These are phyloP conservation scores for Gambusia holbrooki DNA, from an alignment of 2,113 vertebrate genomes.

Conservation along the genomic window DNA sequence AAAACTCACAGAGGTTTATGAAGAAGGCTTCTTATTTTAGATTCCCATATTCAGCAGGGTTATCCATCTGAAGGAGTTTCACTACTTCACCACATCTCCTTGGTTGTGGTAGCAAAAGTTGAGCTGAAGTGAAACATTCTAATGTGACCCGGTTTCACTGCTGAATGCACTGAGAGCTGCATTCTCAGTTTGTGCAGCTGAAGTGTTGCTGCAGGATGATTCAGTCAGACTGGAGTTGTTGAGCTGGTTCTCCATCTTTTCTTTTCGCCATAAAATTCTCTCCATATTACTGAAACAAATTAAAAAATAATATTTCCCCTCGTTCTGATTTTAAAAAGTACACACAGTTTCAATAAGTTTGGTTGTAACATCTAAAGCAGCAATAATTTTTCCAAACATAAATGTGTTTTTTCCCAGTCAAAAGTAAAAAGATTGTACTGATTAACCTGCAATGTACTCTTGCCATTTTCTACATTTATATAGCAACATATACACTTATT, in stretches of 20 bases:
- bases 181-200: not conserved
- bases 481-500: not conserved
- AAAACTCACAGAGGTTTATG: not conserved
- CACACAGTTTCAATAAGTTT: not conserved
- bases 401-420: no score
- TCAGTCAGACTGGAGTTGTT: not conserved
- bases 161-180: not conserved
- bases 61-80: not conserved
- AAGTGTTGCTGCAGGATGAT: not conserved
- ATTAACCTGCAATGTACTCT: not conserved
- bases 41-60: not conserved
- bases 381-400: not conserved
- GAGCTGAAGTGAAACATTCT: conserved; percentile 10
- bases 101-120: conserved; percentile 13
- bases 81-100: not conserved
- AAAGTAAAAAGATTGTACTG: not conserved
- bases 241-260: not conserved
- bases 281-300: not conserved
- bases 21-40: not conserved
- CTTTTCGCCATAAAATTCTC: not conserved
- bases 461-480: not conserved
- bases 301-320: not conserved
- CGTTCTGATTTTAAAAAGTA: no score
- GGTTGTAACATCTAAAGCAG: not conserved
- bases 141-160: conserved; percentile 8